Base-by-base conservation (phyloP, 2,888 invertebrate species). In the Pristionchus fissidentatus region DNA sequence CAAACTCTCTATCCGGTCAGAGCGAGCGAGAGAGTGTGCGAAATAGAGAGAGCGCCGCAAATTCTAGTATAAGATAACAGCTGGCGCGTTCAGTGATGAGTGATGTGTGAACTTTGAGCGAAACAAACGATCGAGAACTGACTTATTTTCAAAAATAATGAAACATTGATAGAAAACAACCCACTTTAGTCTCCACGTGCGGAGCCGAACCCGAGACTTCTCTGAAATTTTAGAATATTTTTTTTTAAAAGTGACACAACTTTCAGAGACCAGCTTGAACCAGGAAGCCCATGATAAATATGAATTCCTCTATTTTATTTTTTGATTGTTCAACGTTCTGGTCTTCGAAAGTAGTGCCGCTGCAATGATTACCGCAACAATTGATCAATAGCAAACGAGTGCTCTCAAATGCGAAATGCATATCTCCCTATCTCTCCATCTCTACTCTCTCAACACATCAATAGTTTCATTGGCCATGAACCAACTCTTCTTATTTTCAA, bases 41-140 rank as follows among this genome's bases (percentile, higher is more conserved):
- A 7, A 55, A 55, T 13, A 22, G 55, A 55, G 55, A 55, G 55
- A 55, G 55, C 41, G n/a, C n/a, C n/a, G n/a, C 26, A 70, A 41
- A 1, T 41, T 41, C 43, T 55, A 22, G 4, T 70, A n/a, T n/a
- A n/a, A 70, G 70, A 70, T 70, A 70, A 70, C 70, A 43, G 8
- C 38, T 70, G 41, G n/a, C 66, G 5, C 66, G 70, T 41, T 70
- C 41, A 26, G 70, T 70, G 70, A 70, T 26, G 41, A n/a, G 0
- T 70, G n/a, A n/a, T n/a, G n/a, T n/a, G n/a, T n/a, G n/a, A n/a
- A n/a, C n/a, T n/a, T n/a, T n/a, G n/a, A n/a, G 66, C 19, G 35
- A n/a, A n/a, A n/a, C n/a, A n/a, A n/a, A n/a, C 70, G 41, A 70
- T 43, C 70, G 70, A 70, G 70, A 70, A 70, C 70, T 70, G 70